These are phyloP conservation scores for Trissoscelio sp. DNA, from an alignment of 2,888 invertebrate species.

Conservation along the genomic window DNA sequence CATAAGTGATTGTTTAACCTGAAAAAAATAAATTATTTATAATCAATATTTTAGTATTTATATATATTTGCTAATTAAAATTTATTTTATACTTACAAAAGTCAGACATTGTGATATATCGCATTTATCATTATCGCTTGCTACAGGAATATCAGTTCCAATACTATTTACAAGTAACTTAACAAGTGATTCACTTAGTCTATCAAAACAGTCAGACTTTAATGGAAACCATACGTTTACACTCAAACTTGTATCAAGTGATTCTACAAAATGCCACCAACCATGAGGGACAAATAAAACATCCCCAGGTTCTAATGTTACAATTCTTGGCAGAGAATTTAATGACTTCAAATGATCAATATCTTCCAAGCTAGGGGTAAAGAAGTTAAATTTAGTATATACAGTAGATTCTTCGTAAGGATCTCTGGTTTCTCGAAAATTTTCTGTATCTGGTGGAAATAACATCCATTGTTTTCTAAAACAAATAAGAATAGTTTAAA, in stretches of 20 bases:
- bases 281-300: conserved; percentile 94
- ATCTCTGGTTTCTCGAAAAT: conserved; percentile 90
- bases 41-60: neutral
- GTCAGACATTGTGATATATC: conserved; percentile 72
- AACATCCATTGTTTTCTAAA: conserved; percentile 95
- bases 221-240: conserved; percentile 92
- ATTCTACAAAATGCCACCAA: conserved; percentile 99
- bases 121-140: conserved; percentile 68
- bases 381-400: conserved; percentile 93
- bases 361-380: conserved; percentile 85
- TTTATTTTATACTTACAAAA: conserved; percentile 73
- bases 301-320: conserved; percentile 92
- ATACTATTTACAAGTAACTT: conserved; percentile 77
- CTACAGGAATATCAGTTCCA: conserved; percentile 71
- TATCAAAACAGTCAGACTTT: conserved; percentile 83
- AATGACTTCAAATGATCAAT: conserved; percentile 84
- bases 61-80: neutral
- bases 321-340: conserved; percentile 84
- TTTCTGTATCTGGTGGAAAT: conserved; percentile 90
- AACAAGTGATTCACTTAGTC: conserved; percentile 80
- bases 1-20: conserved; percentile 70
- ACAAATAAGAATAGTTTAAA: conserved; percentile 21
- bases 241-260: conserved; percentile 85
- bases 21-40: conserved; percentile 37
- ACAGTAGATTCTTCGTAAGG: conserved; percentile 99